Base-by-base conservation (phyloP, 2,888 invertebrate species). In the Pristionchus maxplancki region DNA sequence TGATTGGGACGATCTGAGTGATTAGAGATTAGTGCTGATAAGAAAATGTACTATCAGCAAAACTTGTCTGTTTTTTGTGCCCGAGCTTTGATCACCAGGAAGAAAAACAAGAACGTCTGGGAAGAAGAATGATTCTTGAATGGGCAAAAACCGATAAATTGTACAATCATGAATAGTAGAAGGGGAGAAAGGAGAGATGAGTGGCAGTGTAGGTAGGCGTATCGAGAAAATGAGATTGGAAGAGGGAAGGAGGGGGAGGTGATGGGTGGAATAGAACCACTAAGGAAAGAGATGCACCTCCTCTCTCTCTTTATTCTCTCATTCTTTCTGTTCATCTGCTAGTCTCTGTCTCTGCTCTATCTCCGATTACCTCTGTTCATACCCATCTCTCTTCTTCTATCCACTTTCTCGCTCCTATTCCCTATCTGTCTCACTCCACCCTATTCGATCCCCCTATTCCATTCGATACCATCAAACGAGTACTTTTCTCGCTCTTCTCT, bases 381-480 rank as follows among this genome's bases (percentile, higher is more conserved):
- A 37, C 28, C 62, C n/a, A 17, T 9, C 62, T 20, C 40, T 53
- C 85, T 50, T 53, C 50, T 44, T 44, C 64, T 64, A 58, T 64
- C 64, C 13, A 24, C 24, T 62, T 24, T 53, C 53, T 34, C 62
- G 31, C 24, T n/a, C 20, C 37, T 37, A 34, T 8, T 82, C 53
- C 37, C 82, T 82, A 24, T 53, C 53, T 50, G 24, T 58, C 84
- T 62, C 62, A 50, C 64, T 20, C 64, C 62, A 50, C 64, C 34
- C 64, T 85, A 40, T 44, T 64, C 50, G 44, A 64, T 64, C 50
- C 64, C 24, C 34, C n/a, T 48, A 17, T 53, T 53, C 37, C 81
- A 53, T 53, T 83, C 31, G 53, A 53, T 83, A 83, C 34, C 34
- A 50, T 83, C 82, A 53, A 83, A 53, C 53, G 82, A 83, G 50